Percentiles rank a stretch among this genome's conserved stretches.
phyloP scores from a whole-genome alignment of 2,888 invertebrate species.

The Lasioglossum leucozonium region DNA sequence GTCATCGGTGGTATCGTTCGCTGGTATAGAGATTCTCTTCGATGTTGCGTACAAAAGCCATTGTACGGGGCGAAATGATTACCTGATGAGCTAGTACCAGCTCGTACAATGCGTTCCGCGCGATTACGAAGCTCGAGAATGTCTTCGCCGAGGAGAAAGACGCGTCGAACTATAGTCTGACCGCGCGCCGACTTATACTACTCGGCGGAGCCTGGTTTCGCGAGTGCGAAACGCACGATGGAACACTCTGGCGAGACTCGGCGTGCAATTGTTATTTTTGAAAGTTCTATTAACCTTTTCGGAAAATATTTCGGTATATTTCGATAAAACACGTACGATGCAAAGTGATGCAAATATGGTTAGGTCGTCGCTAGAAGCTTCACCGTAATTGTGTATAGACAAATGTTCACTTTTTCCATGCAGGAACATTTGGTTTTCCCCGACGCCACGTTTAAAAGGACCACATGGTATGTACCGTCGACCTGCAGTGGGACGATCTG shows the following conservation, averaged over 20 bases:
- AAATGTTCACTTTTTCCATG: slow-evolving; percentile 36
- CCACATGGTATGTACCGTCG: slow-evolving; percentile 42
- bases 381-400: neutral
- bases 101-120: neutral
- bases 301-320: neutral
- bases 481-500: slow-evolving; percentile 20
- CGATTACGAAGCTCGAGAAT: slow-evolving; percentile 10
- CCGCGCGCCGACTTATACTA: neutral
- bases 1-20: slow-evolving; percentile 7
- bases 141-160: neutral
- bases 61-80: neutral
- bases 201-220: neutral
- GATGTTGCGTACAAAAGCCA: slow-evolving; percentile 1
- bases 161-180: neutral
- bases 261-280: neutral
- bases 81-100: neutral
- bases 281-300: neutral
- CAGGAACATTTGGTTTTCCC: slow-evolving; percentile 37
- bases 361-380: neutral
- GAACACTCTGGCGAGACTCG: neutral
- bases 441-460: slow-evolving; percentile 39
- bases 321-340: neutral
- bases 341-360: neutral
- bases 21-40: neutral
- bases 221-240: neutral